Percentiles rank a stretch among this genome's conserved stretches.
Conservation (phyloP, 2,797 vertebrate species). For the Trichosurus vulpecula region DNA sequence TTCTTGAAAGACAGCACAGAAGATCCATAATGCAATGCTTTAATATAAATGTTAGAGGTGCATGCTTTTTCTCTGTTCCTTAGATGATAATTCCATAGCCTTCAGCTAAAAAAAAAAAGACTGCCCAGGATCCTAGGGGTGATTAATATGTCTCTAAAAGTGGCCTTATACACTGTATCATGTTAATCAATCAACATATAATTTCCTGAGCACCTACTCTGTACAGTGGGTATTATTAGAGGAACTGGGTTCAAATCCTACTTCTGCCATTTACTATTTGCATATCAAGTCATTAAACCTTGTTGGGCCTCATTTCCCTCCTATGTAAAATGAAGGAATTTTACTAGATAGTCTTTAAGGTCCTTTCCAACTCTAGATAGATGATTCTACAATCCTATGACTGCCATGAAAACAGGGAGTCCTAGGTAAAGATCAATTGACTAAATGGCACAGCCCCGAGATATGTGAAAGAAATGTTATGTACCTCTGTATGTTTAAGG, state of each 20-base stretch:
- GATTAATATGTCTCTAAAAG: background rate
- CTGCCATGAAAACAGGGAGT: background rate
- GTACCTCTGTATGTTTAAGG: background rate
- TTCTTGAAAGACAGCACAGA: background rate
- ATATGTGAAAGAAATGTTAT: background rate
- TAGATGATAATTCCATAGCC: background rate
- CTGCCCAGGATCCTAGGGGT: background rate
- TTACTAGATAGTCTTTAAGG: background rate
- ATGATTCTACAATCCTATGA: background rate
- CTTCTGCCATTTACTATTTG: background rate
- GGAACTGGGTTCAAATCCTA: background rate
- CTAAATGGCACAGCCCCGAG: background rate
- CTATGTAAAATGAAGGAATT: background rate
- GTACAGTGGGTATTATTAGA: background rate
- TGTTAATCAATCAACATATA: background rate
- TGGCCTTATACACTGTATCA: background rate
- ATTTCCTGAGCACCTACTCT: background rate
- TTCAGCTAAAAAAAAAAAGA: background rate
- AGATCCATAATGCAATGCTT: background rate
- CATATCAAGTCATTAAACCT: background rate
- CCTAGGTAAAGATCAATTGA: background rate
- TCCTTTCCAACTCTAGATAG: background rate
- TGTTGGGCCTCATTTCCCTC: background rate
- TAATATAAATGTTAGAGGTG: background rate
- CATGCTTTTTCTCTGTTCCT: constrained; percentile 23